Evolutionary conservation across 2,797 vertebrate species (phyloP).

Genomic region (Halcyon chelicuti): DNA sequence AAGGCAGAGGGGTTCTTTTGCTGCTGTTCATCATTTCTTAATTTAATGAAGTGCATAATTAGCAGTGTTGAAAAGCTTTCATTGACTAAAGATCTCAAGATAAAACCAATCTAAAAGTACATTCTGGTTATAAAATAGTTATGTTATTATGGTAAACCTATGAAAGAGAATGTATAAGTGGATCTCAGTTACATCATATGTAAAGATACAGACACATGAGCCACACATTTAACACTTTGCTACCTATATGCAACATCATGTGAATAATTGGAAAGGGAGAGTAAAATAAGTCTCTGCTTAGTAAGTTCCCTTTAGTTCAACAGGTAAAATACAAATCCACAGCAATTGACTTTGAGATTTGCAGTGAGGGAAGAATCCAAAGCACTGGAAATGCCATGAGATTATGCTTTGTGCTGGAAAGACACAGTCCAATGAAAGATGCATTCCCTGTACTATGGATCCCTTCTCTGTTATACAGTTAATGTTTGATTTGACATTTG

Average conservation of each 20-base stretch:
- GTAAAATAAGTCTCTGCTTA: neutral
- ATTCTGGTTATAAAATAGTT: constrained; percentile 31
- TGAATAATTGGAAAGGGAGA: neutral
- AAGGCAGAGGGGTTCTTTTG: neutral
- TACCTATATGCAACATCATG: neutral
- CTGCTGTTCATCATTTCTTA: neutral
- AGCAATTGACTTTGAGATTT: neutral
- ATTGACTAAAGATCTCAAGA: neutral
- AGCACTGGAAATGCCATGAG: neutral
- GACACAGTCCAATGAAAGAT: neutral
- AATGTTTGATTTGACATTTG: neutral
- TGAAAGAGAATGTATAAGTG: neutral
- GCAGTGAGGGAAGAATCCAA: neutral
- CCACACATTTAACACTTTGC: neutral
- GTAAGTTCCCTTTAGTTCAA: neutral
- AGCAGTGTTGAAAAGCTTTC: neutral
- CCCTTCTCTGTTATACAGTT: neutral
- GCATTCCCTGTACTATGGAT: neutral
- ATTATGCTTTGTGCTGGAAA: neutral
- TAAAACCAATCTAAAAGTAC: neutral
- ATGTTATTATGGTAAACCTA: neutral
- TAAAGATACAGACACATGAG: neutral
- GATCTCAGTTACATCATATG: neutral
- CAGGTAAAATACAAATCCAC: neutral
- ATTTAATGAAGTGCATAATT: neutral